A percentile compares a stretch with the other conserved stretches of the same genome.
These are phyloP conservation scores for Metopia argyrocephala DNA, from an alignment of 2,888 invertebrate genomes.

Conservation along the genomic window DNA sequence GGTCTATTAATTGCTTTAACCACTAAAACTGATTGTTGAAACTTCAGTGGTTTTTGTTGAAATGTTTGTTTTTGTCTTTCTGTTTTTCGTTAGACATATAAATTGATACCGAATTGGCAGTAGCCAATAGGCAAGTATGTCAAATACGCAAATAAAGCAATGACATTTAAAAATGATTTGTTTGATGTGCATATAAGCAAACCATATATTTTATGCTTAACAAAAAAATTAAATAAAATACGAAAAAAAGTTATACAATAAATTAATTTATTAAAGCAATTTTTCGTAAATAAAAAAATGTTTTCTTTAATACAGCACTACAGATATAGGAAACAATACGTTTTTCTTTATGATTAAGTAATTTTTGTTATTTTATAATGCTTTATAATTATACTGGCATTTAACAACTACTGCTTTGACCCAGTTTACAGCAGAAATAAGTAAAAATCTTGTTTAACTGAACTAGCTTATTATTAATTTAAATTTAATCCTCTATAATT, in stretches of 20 bases:
- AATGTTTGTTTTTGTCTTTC: not conserved
- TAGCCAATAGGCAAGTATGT: slow-evolving; percentile 61
- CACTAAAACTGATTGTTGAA: slow-evolving; percentile 49
- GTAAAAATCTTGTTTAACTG: slow-evolving; percentile 47
- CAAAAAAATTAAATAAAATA: not conserved
- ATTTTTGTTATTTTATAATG: not conserved
- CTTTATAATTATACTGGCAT: slow-evolving; percentile 33
- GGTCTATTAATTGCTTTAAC: slow-evolving; percentile 65
- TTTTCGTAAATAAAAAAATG: not conserved
- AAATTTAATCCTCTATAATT: slow-evolving; percentile 63
- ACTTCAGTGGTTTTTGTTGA: slow-evolving; percentile 5
- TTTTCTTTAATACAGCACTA: slow-evolving; percentile 20
- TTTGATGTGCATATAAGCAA: slow-evolving; percentile 12
- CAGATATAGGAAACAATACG: not conserved
- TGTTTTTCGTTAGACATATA: slow-evolving; percentile 3
- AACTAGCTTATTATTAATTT: slow-evolving; percentile 59
- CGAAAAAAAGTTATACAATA: not conserved
- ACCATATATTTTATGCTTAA: not conserved
- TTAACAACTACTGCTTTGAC: slow-evolving; percentile 59
- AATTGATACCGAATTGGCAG: slow-evolving; percentile 41
- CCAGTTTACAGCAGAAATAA: slow-evolving; percentile 49
- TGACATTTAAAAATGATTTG: slow-evolving; percentile 55
- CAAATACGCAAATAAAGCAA: slow-evolving; percentile 60
- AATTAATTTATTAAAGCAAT: no score
- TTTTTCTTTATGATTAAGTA: not conserved